phyloP scores from a whole-genome alignment of 2,797 vertebrate species.

The Oreochromis grahami region DNA sequence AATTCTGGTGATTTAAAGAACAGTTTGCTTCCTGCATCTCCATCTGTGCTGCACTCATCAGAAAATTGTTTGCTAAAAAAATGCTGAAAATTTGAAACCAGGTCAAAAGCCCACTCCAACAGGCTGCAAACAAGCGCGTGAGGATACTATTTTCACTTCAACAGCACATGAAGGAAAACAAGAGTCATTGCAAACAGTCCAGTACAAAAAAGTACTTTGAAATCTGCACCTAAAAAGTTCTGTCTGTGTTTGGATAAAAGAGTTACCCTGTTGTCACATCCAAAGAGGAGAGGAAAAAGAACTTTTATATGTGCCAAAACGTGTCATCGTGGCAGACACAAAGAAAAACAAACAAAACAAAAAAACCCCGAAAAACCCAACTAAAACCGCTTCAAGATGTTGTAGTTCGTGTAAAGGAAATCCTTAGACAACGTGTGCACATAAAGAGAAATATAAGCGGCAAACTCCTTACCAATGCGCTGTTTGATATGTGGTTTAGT shows the following conservation, averaged over 20 bases:
- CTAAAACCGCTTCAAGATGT: constrained; percentile 34
- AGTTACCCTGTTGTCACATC: constrained; percentile 80
- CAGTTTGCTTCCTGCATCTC: constrained; percentile 22
- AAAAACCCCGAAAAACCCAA: constrained; percentile 4
- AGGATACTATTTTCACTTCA: constrained; percentile 41
- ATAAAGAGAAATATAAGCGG: constrained; percentile 52
- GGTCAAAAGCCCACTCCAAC: background rate
- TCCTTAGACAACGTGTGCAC: constrained; percentile 53
- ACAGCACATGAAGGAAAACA: constrained; percentile 36
- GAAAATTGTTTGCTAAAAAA: constrained; percentile 30
- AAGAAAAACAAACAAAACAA: constrained; percentile 22
- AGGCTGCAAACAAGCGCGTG: constrained; percentile 22
- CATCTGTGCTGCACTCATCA: constrained; percentile 36
- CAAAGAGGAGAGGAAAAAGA: constrained; percentile 44
- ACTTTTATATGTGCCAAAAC: constrained; percentile 31
- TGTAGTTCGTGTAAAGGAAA: constrained; percentile 47
- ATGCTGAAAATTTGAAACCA: background rate
- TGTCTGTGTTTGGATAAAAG: constrained; percentile 40
- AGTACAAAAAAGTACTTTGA: constrained; percentile 46
- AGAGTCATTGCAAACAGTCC: constrained; percentile 45
- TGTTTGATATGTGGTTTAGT: constrained; percentile 67
- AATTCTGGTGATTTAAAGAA: constrained; percentile 45
- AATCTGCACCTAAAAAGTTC: constrained; percentile 39
- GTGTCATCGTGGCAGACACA: constrained; percentile 34
- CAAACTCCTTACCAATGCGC: constrained; percentile 47